A percentile compares a stretch with the other conserved stretches of the same genome.
Conservation (phyloP, 1,140 invertebrate species). For the Riptortus pedestris region DNA sequence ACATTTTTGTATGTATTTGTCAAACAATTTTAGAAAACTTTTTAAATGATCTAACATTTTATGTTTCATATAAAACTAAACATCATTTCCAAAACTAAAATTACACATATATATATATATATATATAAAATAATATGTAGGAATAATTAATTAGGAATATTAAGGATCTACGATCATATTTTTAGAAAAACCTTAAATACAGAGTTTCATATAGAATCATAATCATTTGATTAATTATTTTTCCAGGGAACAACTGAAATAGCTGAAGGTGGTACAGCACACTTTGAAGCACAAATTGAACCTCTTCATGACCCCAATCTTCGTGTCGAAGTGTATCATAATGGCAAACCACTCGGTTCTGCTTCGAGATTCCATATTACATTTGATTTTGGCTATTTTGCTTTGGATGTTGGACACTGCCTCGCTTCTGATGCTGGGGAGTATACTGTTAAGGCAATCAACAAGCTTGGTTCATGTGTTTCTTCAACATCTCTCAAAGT, state of each 20-base stretch:
- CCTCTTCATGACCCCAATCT: conserved; percentile 84
- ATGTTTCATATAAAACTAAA: no score
- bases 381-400: conserved; percentile 91
- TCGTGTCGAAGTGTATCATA: conserved; percentile 82
- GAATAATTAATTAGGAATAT: no score
- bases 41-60: no score
- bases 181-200: no score
- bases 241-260: conserved; percentile 68
- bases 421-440: conserved; percentile 89
- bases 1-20: no score
- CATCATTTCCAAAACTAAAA: no score
- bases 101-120: no score
- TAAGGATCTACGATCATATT: no score
- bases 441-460: conserved; percentile 81
- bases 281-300: conserved; percentile 84
- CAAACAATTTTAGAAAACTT: no score
- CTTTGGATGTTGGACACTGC: conserved; percentile 78
- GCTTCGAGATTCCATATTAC: conserved; percentile 84
- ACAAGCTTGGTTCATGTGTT: conserved; percentile 74
- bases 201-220: no score
- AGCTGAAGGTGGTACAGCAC: conserved; percentile 73
- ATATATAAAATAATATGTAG: no score
- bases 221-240: not conserved
- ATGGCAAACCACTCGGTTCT: conserved; percentile 75
- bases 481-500: conserved; percentile 71